phyloP scores from a whole-genome alignment of 2,797 vertebrate species.

The Myripristis murdjan region DNA sequence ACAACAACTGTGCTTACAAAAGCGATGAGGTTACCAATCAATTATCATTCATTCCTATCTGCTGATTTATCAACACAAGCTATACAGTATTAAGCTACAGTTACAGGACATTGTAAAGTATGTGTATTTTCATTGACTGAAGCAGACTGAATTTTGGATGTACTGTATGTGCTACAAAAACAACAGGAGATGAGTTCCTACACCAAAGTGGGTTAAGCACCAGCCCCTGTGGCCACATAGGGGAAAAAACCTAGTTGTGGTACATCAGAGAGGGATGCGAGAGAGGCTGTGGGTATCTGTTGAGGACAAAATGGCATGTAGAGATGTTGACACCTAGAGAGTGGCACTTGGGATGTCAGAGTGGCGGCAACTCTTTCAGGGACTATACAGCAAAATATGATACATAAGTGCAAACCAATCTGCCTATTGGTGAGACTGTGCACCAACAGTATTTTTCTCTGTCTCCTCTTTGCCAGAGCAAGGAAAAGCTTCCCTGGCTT shows the following conservation, averaged over 20 bases:
- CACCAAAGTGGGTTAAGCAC: neutral
- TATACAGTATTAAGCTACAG: neutral
- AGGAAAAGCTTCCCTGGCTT: neutral
- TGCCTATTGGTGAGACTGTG: conserved; percentile 8
- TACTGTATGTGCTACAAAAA: neutral
- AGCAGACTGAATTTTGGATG: no score
- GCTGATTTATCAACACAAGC: no score
- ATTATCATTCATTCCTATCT: no score
- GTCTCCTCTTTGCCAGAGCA: neutral
- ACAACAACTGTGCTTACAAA: no score
- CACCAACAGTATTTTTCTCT: neutral
- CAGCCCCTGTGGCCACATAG: neutral
- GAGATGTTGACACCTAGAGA: conserved; percentile 1
- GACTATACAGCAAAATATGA: neutral
- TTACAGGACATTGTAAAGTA: no score
- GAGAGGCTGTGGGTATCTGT: conserved; percentile 19
- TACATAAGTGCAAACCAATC: conserved; percentile 5
- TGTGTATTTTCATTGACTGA: no score
- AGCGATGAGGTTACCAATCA: no score
- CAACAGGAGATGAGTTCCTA: neutral
- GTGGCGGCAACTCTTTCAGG: conserved; percentile 19
- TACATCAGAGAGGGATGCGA: neutral
- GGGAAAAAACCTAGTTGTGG: neutral
- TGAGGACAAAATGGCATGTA: conserved; percentile 23
- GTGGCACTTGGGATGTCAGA: neutral